These are phyloP conservation scores for Venturia canescens DNA, from an alignment of 1,140 invertebrate genomes.

Conservation along the genomic window DNA sequence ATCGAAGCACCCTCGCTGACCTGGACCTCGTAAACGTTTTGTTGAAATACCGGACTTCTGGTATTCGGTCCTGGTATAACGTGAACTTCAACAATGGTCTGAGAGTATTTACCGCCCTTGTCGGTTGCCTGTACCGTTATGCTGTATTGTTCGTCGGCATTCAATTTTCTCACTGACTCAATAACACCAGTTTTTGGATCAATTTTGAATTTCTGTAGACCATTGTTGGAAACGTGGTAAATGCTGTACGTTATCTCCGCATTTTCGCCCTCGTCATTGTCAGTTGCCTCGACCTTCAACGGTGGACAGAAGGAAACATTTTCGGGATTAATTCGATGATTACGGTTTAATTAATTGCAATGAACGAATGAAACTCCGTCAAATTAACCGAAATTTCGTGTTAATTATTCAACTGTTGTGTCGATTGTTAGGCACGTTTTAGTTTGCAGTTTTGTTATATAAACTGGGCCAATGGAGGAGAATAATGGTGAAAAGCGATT, in stretches of 20 bases:
- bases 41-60: conserved; percentile 87
- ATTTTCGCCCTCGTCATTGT: conserved; percentile 91
- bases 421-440: no score
- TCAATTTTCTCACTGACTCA: conserved; percentile 85
- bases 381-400: no score
- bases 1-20: conserved; percentile 92
- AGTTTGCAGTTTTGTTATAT: no score
- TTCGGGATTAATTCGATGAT: conserved; percentile 16
- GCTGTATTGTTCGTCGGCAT: conserved; percentile 92
- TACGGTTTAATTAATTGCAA: no score
- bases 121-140: conserved; percentile 90
- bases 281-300: conserved; percentile 84
- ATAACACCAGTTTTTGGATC: conserved; percentile 88
- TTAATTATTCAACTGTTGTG: no score
- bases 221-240: conserved; percentile 94
- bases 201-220: conserved; percentile 89
- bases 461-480: no score
- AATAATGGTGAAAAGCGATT: no score
- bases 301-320: conserved; percentile 27
- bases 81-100: conserved; percentile 90
- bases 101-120: conserved; percentile 83
- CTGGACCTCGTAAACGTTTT: conserved; percentile 88
- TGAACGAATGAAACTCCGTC: conserved; percentile 13
- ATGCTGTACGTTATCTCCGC: conserved; percentile 89
- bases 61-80: conserved; percentile 91